Evolutionary conservation across 2,113 vertebrate species (phyloP).

Genomic region (Pampusana beccarii): DNA sequence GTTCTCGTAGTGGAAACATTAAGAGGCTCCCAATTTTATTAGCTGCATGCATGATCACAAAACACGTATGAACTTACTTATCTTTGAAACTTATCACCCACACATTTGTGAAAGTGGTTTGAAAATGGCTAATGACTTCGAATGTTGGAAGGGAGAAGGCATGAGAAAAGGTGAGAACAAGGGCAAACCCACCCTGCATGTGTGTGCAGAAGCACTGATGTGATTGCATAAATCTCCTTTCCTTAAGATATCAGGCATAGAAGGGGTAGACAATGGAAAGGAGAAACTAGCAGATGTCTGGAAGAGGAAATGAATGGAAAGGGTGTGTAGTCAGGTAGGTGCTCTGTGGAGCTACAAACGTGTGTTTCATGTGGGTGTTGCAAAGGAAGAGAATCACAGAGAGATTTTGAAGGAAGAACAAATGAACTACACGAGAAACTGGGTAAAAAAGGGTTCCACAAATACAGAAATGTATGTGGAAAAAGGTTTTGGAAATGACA

Average conservation of each 20-base stretch:
- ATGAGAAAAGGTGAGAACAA: not conserved
- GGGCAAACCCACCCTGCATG: not conserved
- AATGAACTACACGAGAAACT: not conserved
- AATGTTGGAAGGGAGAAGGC: not conserved
- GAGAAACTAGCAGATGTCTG: not conserved
- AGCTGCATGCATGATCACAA: not conserved
- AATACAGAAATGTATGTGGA: not conserved
- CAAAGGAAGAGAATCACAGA: not conserved
- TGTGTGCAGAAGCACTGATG: not conserved
- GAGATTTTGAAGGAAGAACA: not conserved
- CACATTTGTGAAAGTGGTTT: not conserved
- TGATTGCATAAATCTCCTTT: not conserved
- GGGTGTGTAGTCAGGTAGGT: not conserved
- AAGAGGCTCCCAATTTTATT: not conserved
- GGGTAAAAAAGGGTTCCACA: not conserved
- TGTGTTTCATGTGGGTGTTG: not conserved
- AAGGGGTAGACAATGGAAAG: not conserved
- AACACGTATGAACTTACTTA: not conserved
- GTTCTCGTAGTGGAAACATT: not conserved
- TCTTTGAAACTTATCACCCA: not conserved
- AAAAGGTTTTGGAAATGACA: not conserved
- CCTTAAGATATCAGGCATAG: not conserved
- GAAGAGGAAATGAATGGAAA: not conserved
- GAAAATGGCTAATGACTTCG: not conserved
- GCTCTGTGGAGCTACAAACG: not conserved